Conservation (phyloP, 2,888 invertebrate species). For the Flexamia atlantica region DNA sequence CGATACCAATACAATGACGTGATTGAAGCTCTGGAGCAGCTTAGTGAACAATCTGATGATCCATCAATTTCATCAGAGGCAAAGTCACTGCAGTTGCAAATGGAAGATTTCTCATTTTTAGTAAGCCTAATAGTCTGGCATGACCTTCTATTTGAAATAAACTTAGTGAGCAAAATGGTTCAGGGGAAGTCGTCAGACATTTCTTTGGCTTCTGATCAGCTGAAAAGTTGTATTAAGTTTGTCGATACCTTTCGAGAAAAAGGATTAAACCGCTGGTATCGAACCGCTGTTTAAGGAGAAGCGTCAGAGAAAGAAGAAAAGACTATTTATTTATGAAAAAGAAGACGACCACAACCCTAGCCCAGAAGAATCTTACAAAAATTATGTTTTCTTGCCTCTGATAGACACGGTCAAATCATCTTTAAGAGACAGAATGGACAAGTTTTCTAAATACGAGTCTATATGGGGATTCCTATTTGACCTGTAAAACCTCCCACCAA, state of each 20-base stretch:
- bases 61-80: conserved; percentile 30
- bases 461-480: conserved; percentile 8
- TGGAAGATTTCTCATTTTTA: conserved; percentile 42
- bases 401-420: neutral
- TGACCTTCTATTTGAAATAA: neutral
- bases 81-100: conserved; percentile 9
- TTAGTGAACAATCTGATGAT: conserved; percentile 24
- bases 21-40: conserved; percentile 15
- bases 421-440: neutral
- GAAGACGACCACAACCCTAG: neutral
- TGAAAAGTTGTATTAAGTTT: neutral
- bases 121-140: neutral
- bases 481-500: neutral
- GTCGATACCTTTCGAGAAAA: conserved; percentile 4
- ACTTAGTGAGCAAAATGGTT: neutral
- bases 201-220: neutral
- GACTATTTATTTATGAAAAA: neutral
- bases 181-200: conserved; percentile 1
- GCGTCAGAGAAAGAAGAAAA: conserved; percentile 1
- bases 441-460: neutral
- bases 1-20: conserved; percentile 55
- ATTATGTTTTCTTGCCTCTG: conserved; percentile 11
- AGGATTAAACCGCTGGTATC: neutral
- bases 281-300: neutral
- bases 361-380: conserved; percentile 20